phyloP scores from a whole-genome alignment of 2,888 invertebrate genomes.

The Hypomecis atomaria region DNA sequence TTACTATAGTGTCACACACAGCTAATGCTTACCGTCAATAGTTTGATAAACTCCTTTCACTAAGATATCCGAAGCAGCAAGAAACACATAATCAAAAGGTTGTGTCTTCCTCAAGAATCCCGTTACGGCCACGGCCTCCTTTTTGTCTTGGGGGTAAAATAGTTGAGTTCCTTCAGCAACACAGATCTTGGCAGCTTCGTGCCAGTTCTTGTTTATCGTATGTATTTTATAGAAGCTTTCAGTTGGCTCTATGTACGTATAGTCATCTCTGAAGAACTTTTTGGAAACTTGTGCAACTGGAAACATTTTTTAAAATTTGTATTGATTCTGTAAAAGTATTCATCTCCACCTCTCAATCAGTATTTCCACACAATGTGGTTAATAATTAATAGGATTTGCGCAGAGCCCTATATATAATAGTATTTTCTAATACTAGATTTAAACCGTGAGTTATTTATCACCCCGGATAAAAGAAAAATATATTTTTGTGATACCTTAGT shows the following conservation, averaged over 20 bases:
- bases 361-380: no score
- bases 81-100: slow-evolving; percentile 10
- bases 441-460: no score
- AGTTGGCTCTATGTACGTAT: slow-evolving; percentile 47
- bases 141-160: slow-evolving; percentile 62
- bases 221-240: slow-evolving; percentile 70
- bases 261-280: slow-evolving; percentile 54
- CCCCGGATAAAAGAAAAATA: no score
- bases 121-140: slow-evolving; percentile 55
- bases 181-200: slow-evolving; percentile 60
- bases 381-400: no score
- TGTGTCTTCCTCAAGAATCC: slow-evolving; percentile 53
- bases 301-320: no score
- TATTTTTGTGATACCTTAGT: no score
- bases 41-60: slow-evolving; percentile 61
- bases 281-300: slow-evolving; percentile 28
- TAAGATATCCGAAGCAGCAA: slow-evolving; percentile 56
- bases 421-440: no score
- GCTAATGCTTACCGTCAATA: slow-evolving; percentile 12
- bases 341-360: no score
- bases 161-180: slow-evolving; percentile 62
- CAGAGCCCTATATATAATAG: no score
- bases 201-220: slow-evolving; percentile 59
- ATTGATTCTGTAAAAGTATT: no score
- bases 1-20: no score